phyloP scores from a whole-genome alignment of 2,113 vertebrate genomes.

The Stomatorhinus ivindoensis region DNA sequence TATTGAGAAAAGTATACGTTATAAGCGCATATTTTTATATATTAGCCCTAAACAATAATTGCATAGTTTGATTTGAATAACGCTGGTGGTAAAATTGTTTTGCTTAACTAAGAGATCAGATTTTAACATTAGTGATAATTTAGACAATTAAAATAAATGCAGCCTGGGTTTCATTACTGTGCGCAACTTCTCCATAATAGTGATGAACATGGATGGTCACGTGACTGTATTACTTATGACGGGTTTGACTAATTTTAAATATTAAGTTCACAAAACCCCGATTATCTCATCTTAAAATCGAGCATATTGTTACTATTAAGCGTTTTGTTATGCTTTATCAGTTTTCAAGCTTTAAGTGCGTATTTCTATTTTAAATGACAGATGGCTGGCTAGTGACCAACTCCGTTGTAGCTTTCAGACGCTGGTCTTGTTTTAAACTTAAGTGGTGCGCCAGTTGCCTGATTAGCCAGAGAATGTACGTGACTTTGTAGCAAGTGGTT shows the following conservation, averaged over 20 bases:
- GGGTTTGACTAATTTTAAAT: not conserved
- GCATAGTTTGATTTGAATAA: not conserved
- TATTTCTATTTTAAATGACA: not conserved
- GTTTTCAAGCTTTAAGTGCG: not conserved
- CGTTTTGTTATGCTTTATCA: not conserved
- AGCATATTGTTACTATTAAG: not conserved
- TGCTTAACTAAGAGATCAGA: not conserved
- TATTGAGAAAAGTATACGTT: not conserved
- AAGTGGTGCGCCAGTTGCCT: not conserved
- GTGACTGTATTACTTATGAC: not conserved
- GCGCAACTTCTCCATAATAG: not conserved
- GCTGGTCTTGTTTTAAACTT: not conserved
- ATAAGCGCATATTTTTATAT: not conserved
- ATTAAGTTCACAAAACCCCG: not conserved
- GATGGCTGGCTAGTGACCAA: not conserved
- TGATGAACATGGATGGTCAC: not conserved
- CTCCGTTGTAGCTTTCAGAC: not conserved
- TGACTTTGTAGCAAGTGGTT: not conserved
- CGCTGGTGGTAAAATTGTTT: not conserved
- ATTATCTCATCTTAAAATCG: not conserved
- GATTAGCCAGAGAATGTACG: not conserved
- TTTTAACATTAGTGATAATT: not conserved
- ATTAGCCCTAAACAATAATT: too few relatives aligned
- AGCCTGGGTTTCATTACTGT: not conserved
- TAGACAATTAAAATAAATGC: not conserved